Evolutionary conservation across 2,797 vertebrate genomes (phyloP).

Genomic region (Cossypha dichroa): DNA sequence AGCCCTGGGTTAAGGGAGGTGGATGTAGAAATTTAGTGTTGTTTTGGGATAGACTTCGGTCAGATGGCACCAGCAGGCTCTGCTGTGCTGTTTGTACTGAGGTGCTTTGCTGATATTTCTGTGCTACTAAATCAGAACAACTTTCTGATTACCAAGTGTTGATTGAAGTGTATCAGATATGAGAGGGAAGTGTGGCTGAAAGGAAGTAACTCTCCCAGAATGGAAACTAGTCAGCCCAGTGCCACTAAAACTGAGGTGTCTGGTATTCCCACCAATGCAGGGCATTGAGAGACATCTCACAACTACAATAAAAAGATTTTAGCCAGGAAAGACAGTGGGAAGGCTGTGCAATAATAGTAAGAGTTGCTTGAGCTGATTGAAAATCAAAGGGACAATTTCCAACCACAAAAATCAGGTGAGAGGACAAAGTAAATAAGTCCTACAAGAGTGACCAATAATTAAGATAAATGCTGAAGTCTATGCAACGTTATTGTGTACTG

Average conservation of each 20-base stretch:
- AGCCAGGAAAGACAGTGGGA: not conserved
- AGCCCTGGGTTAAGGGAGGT: not conserved
- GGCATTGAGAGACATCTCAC: not conserved
- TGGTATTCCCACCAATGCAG: not conserved
- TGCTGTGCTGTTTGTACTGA: not conserved
- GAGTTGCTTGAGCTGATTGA: not conserved
- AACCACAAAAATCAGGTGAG: not conserved
- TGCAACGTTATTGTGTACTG: not conserved
- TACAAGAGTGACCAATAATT: not conserved
- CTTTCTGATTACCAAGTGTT: constrained; percentile 16
- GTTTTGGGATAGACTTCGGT: not conserved
- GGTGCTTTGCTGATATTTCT: constrained; percentile 1
- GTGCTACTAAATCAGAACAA: not conserved
- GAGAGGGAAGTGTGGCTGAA: not conserved
- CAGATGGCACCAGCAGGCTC: not conserved
- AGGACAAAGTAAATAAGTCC: not conserved
- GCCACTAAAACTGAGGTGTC: not conserved
- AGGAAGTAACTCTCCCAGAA: not conserved
- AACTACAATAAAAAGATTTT: not conserved
- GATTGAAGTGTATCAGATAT: not conserved
- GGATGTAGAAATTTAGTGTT: not conserved
- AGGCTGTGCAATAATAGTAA: not conserved
- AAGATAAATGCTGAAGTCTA: not conserved
- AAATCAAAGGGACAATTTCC: not conserved
- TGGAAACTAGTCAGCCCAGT: not conserved